phyloP scores from a whole-genome alignment of 2,797 vertebrate genomes.

The Gymnoscopelus microlampas region DNA sequence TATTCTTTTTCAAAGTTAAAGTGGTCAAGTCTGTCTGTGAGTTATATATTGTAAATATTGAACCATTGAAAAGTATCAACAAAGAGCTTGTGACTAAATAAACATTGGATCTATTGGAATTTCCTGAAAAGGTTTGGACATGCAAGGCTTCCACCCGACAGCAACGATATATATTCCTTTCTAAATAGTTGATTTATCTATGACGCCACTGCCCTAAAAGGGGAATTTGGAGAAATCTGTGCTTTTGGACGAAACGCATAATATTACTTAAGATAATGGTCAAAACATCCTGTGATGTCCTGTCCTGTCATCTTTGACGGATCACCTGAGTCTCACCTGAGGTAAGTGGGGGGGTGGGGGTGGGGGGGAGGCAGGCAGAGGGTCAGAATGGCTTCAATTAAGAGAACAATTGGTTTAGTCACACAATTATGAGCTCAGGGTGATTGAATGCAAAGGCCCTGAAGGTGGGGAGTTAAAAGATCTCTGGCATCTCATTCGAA shows the following conservation, averaged over 20 bases:
- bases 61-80: no score
- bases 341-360: constrained; percentile 56
- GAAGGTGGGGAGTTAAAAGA: constrained; percentile 78
- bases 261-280: not conserved
- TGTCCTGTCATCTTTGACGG: constrained; percentile 37
- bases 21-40: no score
- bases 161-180: not conserved
- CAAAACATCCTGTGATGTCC: constrained; percentile 29
- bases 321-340: constrained; percentile 77
- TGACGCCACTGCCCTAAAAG: not conserved
- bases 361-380: constrained; percentile 36
- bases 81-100: no score
- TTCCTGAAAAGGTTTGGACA: no score
- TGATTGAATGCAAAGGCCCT: constrained; percentile 79
- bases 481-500: constrained; percentile 79
- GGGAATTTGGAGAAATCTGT: no score
- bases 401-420: constrained; percentile 86
- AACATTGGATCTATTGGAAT: no score
- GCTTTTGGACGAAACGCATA: no score
- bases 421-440: constrained; percentile 84
- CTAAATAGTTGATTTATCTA: not conserved
- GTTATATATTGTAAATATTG: no score
- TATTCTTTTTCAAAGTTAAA: no score
- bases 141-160: no score
- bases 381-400: constrained; percentile 79